Conservation (phyloP, 2,888 invertebrate species). For the Hyalella azteca region DNA sequence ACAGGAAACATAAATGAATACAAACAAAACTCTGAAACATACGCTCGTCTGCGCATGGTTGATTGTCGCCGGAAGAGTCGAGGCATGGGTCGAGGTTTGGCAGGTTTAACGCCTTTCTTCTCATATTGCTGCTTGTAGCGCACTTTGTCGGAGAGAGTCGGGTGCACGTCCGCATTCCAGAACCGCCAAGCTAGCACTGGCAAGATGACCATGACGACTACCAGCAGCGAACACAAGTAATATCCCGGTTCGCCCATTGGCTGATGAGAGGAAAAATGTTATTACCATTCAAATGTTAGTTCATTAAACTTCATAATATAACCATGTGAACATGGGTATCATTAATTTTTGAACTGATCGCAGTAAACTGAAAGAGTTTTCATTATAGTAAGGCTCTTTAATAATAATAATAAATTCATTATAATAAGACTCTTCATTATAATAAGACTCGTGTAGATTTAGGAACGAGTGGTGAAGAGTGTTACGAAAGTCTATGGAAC, state of each 20-base stretch:
- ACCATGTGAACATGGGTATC: too few species aligned
- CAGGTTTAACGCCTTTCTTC: not conserved
- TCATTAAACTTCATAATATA: too few species aligned
- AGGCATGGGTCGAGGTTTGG: slow-evolving; percentile 37
- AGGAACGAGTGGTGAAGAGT: too few species aligned
- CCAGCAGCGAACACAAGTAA: slow-evolving; percentile 66
- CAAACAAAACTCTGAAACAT: not conserved
- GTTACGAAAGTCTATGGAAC: too few species aligned
- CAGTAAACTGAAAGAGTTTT: too few species aligned
- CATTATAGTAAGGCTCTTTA: too few species aligned
- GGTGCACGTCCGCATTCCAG: slow-evolving; percentile 88
- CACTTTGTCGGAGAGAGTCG: slow-evolving; percentile 89
- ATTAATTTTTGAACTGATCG: too few species aligned
- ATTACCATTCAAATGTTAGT: too few species aligned
- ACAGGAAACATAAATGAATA: too few species aligned
- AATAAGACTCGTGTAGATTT: too few species aligned
- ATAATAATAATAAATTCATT: too few species aligned
- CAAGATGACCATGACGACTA: slow-evolving; percentile 81
- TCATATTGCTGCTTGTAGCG: slow-evolving; percentile 29
- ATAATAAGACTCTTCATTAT: too few species aligned
- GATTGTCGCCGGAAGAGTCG: slow-evolving; percentile 47
- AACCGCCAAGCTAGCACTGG: slow-evolving; percentile 94
- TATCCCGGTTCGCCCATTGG: slow-evolving; percentile 54
- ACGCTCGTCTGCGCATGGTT: slow-evolving; percentile 40
- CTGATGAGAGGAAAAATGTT: not conserved